A percentile compares a stretch with the other conserved stretches of the same genome.
Conservation (phyloP, 1,140 invertebrate genomes). For the Grapholita molesta region DNA sequence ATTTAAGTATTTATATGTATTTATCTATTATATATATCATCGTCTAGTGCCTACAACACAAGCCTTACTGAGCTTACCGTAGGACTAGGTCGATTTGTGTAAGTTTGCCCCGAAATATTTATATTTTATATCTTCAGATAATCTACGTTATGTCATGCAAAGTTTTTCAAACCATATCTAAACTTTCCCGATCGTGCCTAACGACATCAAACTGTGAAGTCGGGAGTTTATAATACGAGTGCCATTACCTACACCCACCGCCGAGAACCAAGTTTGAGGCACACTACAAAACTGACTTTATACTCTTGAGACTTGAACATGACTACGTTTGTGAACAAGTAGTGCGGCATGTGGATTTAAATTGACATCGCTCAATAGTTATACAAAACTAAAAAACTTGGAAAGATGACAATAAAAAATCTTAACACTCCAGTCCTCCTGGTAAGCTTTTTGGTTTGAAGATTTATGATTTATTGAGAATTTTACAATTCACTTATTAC, state of each 20-base stretch:
- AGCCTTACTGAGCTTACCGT: too few relatives aligned
- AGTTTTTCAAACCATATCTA: neutral
- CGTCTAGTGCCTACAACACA: too few relatives aligned
- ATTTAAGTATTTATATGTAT: too few relatives aligned
- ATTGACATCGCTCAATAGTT: neutral
- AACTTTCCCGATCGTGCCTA: neutral
- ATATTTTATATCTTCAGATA: neutral
- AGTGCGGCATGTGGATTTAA: neutral
- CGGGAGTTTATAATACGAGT: neutral
- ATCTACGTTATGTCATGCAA: neutral
- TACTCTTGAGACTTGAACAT: neutral
- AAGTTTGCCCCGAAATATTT: too few relatives aligned
- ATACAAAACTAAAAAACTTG: neutral
- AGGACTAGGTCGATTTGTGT: too few relatives aligned
- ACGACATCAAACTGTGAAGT: neutral
- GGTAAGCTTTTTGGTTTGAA: too few relatives aligned
- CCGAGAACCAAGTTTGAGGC: neutral
- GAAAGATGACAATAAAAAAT: too few relatives aligned
- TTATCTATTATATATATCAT: too few relatives aligned
- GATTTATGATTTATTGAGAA: too few relatives aligned
- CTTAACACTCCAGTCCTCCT: too few relatives aligned
- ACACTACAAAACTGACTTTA: conserved; percentile 2
- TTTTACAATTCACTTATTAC: too few relatives aligned
- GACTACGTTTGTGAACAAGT: neutral
- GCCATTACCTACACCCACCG: neutral